Conservation (phyloP, 2,888 invertebrate species). For the Rhimphoctona megacephalus region DNA sequence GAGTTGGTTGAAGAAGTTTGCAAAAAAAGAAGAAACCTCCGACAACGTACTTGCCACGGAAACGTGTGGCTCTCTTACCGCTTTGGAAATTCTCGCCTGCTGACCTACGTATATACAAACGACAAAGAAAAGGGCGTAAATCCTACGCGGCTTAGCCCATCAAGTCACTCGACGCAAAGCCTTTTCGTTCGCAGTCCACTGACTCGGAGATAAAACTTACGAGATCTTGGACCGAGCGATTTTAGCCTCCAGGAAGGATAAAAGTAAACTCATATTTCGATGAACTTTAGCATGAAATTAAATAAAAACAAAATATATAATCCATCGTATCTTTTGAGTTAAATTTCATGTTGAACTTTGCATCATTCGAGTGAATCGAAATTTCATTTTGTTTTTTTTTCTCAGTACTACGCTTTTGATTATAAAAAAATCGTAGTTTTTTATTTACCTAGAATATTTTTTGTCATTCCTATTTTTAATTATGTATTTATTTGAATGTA, state of each 20-base stretch:
- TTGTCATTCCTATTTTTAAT: not conserved
- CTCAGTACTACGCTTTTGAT: not conserved
- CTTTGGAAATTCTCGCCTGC: constrained; percentile 51
- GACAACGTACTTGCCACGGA: constrained; percentile 41
- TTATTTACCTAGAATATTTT: not conserved
- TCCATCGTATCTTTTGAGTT: not conserved
- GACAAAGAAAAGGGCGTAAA: not conserved
- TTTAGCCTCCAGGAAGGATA: constrained; percentile 25
- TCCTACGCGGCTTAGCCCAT: constrained; percentile 1
- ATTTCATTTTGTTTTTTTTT: not conserved
- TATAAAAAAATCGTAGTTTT: not conserved
- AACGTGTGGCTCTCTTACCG: constrained; percentile 19
- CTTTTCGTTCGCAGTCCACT: constrained; percentile 1
- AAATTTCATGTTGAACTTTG: not conserved
- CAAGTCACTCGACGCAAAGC: not conserved
- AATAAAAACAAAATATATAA: constrained; percentile 49
- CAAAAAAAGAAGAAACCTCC: constrained; percentile 13
- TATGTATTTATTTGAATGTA: not conserved
- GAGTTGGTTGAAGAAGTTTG: constrained; percentile 50
- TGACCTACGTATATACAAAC: not conserved
- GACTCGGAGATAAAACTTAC: constrained; percentile 50
- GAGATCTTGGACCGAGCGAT: constrained; percentile 47
- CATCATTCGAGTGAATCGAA: not conserved
- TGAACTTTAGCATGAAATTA: not conserved
- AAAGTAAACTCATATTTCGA: constrained; percentile 31